A percentile compares a stretch with the other conserved stretches of the same genome.
Conservation (phyloP, 2,113 vertebrate species). For the Cavia aperea region DNA sequence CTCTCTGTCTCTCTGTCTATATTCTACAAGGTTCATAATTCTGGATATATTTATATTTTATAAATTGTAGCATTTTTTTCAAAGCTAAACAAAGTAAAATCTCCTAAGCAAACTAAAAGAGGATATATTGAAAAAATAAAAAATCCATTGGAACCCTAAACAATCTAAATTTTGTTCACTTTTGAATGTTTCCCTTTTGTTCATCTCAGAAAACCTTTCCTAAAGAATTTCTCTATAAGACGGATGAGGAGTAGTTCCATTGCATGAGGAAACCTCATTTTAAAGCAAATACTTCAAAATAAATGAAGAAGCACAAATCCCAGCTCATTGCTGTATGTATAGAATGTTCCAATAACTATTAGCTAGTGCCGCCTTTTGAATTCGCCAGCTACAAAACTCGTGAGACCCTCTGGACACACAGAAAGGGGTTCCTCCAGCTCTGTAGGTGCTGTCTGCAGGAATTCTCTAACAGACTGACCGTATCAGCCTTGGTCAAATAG, state of each 20-base stretch:
- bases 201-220: neutral
- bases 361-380: neutral
- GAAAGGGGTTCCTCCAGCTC: neutral
- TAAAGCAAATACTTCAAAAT: neutral
- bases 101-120: neutral
- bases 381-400: fast-evolving
- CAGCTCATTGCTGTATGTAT: neutral
- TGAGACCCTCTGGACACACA: neutral
- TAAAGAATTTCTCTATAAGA: neutral
- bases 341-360: neutral
- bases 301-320: neutral
- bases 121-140: neutral
- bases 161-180: neutral
- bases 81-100: neutral
- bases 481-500: neutral
- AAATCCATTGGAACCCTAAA: neutral
- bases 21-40: neutral
- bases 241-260: neutral
- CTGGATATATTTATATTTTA: neutral
- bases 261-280: neutral
- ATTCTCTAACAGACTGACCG: fast-evolving
- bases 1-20: neutral
- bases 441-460: fast-evolving
- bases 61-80: neutral
- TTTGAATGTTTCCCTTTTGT: neutral